phyloP scores from a whole-genome alignment of 2,113 vertebrate genomes.

The Blennius ocellaris region DNA sequence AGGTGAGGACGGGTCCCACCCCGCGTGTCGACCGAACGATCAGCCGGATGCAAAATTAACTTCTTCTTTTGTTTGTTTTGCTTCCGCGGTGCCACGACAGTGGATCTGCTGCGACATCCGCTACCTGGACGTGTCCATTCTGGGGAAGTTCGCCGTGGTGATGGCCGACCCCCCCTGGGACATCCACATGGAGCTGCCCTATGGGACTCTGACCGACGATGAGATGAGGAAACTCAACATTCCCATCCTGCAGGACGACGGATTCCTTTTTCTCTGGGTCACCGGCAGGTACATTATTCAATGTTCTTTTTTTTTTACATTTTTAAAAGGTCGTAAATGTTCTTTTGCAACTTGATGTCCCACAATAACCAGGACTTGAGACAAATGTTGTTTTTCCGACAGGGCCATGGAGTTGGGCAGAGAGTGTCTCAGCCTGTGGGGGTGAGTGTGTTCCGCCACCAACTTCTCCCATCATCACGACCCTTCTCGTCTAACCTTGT shows the following conservation, averaged over 20 bases:
- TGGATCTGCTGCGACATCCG: constrained; percentile 97
- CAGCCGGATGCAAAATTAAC: not conserved
- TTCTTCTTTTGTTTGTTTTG: too few species aligned
- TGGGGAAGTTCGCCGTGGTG: constrained; percentile 95
- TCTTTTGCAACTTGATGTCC: not conserved
- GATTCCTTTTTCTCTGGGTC: constrained; percentile 97
- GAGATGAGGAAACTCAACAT: constrained; percentile 97
- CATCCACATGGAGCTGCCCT: constrained; percentile 96
- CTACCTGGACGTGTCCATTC: constrained; percentile 91
- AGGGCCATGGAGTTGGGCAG: constrained; percentile 95
- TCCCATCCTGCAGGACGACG: constrained; percentile 93
- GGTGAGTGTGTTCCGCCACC: constrained; percentile 78
- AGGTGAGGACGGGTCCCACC: constrained; percentile 75
- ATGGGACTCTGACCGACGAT: constrained; percentile 93
- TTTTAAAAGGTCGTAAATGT: not conserved
- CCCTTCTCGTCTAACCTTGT: rapidly evolving
- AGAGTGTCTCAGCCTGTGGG: constrained; percentile 94
- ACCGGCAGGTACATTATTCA: constrained; percentile 96
- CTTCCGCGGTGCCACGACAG: constrained; percentile 66
- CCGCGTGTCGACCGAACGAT: rapidly evolving
- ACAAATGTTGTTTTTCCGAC: not conserved
- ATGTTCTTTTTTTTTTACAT: too few species aligned
- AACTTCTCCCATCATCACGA: not conserved
- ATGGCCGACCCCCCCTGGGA: constrained; percentile 98
- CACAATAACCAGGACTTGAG: not conserved